Base-by-base conservation (phyloP, 2,797 vertebrate species). In the Manis pentadactyla region DNA sequence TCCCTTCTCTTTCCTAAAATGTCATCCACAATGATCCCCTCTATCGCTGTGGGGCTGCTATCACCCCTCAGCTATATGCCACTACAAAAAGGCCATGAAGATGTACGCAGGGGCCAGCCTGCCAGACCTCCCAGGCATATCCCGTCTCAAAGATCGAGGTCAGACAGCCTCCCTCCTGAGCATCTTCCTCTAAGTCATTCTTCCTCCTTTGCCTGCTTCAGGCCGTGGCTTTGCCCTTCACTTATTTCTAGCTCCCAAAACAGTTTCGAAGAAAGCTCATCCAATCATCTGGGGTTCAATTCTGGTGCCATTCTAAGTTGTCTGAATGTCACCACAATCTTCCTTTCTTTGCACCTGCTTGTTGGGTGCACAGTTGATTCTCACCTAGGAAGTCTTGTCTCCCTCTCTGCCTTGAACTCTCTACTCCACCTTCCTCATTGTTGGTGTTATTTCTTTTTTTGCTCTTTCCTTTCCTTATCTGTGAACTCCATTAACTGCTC, bases 1-100 rank as follows among this genome's bases (percentile, higher is more conserved):
- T 93, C 69, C 31, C 64, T 84, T 97, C 89, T 82, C 29, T 88
- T 79, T 96, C 74, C 90, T 85, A 74, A 96, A 93, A 94, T 95
- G 79, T 42, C 91, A 87, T 23, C 39, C 31, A 12, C 39, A 31
- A 34, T 13, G 18, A 49, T 37, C 46, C 85, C 53, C 75, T 57
- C 7, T 8, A 9, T 57, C 73, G 37, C 34, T 25, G 37, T 1
- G 15, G 55, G 55, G 49, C 73, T 63, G 82, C 66, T 39, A 29
- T 49, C 39, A 59, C 46, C 59, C 61, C 61, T 94, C 77, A 34
- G 49, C 73, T 68, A 55, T 49, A 64, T 93, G 92, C 61, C 78
- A 74, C 63, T 0, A 25, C 77, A 82, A 46, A 92, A 42, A 81
- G 61, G 51, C 73, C 73, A 39, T 10, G 10, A 14, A 39, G 39